Evolutionary conservation across 2,113 vertebrate genomes (phyloP).

Genomic region (Callipepla squamata): DNA sequence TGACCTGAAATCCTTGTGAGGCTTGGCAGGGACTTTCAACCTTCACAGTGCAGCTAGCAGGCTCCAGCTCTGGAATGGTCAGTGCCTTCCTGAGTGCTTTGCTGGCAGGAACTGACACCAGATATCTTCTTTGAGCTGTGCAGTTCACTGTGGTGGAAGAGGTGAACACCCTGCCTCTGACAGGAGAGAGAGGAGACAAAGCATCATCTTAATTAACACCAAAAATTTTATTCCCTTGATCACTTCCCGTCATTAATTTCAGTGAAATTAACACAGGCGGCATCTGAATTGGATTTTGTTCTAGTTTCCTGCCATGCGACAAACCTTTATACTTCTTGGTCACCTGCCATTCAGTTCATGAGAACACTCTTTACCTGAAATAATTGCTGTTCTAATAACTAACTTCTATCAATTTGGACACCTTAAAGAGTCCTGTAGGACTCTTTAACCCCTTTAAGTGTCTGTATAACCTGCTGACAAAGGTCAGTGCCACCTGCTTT

Average conservation of each 20-base stretch:
- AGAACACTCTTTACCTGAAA: background rate
- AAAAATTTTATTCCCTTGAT: background rate
- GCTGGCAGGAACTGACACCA: background rate
- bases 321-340: background rate
- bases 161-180: background rate
- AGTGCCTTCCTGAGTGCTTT: background rate
- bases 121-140: background rate
- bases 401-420: constrained; percentile 27
- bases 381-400: constrained; percentile 33
- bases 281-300: background rate
- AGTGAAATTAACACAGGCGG: background rate
- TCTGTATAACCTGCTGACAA: constrained; percentile 36
- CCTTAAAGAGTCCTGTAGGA: constrained; percentile 58
- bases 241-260: background rate
- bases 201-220: background rate
- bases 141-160: fast-evolving
- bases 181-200: background rate
- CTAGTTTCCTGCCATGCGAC: background rate
- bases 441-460: constrained; percentile 50
- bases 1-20: background rate
- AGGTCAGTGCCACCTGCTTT: constrained; percentile 30
- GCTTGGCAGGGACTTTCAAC: background rate
- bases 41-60: background rate
- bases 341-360: background rate
- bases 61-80: background rate